Evolutionary conservation across 2,888 invertebrate genomes (phyloP), one percentile per base, ranked within the genome.

Genomic region (Ceratothoa steindachneri): DNA sequence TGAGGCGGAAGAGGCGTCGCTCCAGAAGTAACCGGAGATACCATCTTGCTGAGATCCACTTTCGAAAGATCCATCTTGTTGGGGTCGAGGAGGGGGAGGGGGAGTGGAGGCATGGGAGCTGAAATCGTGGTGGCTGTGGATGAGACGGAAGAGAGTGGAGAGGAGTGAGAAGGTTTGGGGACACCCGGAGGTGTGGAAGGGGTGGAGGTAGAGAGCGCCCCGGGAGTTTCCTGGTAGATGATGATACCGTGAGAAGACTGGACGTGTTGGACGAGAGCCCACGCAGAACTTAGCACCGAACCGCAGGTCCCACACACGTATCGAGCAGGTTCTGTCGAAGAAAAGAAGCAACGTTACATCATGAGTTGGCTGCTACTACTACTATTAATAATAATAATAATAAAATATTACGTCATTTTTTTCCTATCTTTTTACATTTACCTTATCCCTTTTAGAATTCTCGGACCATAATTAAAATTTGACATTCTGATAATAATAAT

Each of bases 241-340:
- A 94, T 93, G 79, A 97, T 91, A 24, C 96, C 96, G 83, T 97
- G 97, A 75, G 91, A 90, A 83, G 92, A 92, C 85, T 97, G 97
- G 30, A 93, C 96, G 85, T 97, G 97, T 84, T 97, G 96, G 53
- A 97, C 89, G 77, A 97, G 87, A 74, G 92, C 89, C 97, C 97
- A 97, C 5, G 97, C 96, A n/a, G 95, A 95, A 82, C 90, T 90
- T 81, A 93, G 90, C 68, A 93, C 90, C 80, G 93, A 91, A 83
- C 95, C 94, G 87, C 97, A 97, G 81, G 95, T 95, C 66, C 92
- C 93, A 84, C 97, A 97, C 81, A 94, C 91, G 85, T 95, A 93
- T 87, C 93, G 93, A 86, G 92, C 92, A 81, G 97, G 97, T 86
- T 97, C 97, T 95, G 91, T 79, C 89, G 89, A 51, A 24, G 64